Evolutionary conservation across 2,888 invertebrate species (phyloP).

Genomic region (Agrotis segetum): DNA sequence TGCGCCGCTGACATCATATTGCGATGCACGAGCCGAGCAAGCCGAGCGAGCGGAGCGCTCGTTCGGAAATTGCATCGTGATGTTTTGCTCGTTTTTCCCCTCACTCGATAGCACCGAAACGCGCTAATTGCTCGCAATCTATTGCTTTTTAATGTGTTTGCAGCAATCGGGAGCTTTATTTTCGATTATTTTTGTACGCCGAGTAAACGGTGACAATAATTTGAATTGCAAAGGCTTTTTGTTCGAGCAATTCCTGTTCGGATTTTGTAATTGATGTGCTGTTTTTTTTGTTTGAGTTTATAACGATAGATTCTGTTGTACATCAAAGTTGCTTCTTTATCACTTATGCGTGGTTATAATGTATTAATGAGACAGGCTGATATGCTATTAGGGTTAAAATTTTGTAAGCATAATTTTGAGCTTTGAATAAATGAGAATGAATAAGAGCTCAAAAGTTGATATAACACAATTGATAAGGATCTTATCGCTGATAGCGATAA

Average conservation of each 20-base stretch:
- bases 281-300: conserved; percentile 26
- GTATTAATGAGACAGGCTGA: no score
- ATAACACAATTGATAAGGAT: no score
- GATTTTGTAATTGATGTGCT: conserved; percentile 46
- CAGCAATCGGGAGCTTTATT: conserved; percentile 71
- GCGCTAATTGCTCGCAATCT: conserved; percentile 85
- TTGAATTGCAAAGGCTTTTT: conserved; percentile 61
- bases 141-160: conserved; percentile 85
- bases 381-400: no score
- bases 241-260: conserved; percentile 29
- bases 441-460: no score
- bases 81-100: conserved; percentile 71
- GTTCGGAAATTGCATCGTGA: conserved; percentile 76
- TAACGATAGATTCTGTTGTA: conserved; percentile 6
- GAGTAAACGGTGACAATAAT: conserved; percentile 68
- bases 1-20: conserved; percentile 56
- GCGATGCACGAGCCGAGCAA: conserved; percentile 46
- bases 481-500: no score
- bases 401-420: no score
- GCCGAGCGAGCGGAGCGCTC: conserved; percentile 59
- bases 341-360: no score
- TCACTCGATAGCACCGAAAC: conserved; percentile 61
- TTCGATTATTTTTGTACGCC: conserved; percentile 68
- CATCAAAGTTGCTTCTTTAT: not conserved
- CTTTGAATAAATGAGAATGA: no score